Base-by-base conservation (phyloP, 37 sponge, comb jelly and placozoan species). In the Oscarella lobularis region DNA sequence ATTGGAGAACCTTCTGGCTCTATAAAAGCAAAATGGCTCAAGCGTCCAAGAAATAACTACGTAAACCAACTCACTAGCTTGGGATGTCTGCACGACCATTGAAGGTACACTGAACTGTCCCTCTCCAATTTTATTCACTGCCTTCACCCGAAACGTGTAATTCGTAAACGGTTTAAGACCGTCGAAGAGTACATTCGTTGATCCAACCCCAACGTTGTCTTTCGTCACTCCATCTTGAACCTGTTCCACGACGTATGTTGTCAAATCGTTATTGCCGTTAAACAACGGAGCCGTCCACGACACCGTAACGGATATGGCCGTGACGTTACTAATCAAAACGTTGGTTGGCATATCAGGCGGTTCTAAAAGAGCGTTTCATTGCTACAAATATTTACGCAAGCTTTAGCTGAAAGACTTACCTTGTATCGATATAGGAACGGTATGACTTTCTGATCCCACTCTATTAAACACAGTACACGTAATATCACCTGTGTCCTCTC, bases 51-150 rank as follows among this genome's bases (percentile, higher is more conserved):
- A n/a, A 48, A 48, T 48, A 48, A 9, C 20, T 9, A 82, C 84
- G 78, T 88, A 84, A 74, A 82, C 84, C 55, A 81, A 73, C 67
- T 84, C 79, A 40, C 84, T 83, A 66, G 83, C 89, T 60, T 70
- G 66, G 84, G 85, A 84, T 33, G 14, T 20, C 3, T 85, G 66
- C 2, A 29, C 31, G 0, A 81, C 39, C 40, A 30, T 69, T 70
- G 41, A 74, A 55, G 85, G 76, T 27, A 27, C 20, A 20, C 60
- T 48, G 60, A 48, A 48, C 14, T 48, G 14, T 27, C 60, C 60
- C 20, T 9, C 20, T 48, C 60, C 60, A 27, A 48, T 48, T 27
- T 9, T 27, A 48, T 48, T 48, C 20, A 20, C 20, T 9, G 60
- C 60, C 20, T 9, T 20, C 60, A 48, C 60, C 20, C 60, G 9